A percentile compares a stretch with the other conserved stretches of the same genome.
Evolutionary conservation across 2,888 invertebrate genomes (phyloP).

Genomic region (Brachyopa scutellaris): DNA sequence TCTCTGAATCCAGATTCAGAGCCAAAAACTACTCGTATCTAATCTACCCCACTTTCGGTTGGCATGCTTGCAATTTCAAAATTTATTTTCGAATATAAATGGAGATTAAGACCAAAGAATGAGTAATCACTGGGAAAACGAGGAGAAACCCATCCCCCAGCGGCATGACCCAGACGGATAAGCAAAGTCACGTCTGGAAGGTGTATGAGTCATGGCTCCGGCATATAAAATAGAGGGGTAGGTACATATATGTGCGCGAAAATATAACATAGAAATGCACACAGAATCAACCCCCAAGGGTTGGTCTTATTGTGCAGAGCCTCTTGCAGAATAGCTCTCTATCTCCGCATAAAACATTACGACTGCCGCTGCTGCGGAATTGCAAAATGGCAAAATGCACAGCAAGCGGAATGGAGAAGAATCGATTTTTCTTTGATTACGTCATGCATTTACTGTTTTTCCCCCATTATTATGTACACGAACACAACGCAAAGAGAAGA

Average conservation of each 20-base stretch:
- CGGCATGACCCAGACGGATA: conserved; percentile 48
- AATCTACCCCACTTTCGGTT: conserved; percentile 7
- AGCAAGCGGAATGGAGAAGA: not conserved
- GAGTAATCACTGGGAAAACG: conserved; percentile 16
- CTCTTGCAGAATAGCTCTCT: conserved; percentile 20
- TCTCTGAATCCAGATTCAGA: conserved; percentile 7
- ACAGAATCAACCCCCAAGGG: conserved; percentile 15
- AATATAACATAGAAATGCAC: conserved; percentile 11
- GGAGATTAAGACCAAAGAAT: too few species aligned
- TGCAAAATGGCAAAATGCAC: conserved; percentile 26
- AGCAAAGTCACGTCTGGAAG: conserved; percentile 35
- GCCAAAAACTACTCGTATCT: conserved; percentile 18
- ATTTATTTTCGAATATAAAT: too few species aligned
- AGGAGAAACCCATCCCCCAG: not conserved
- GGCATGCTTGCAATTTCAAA: too few species aligned
- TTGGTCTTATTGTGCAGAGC: conserved; percentile 14
- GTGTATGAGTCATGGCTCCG: conserved; percentile 37
- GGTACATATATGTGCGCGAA: conserved; percentile 5
- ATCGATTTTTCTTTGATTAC: conserved; percentile 48
- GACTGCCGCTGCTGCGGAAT: too few species aligned
- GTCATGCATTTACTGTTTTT: conserved; percentile 48
- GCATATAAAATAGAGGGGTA: not conserved
- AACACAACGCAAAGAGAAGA: too few species aligned
- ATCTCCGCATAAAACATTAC: conserved; percentile 29
- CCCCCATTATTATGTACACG: not conserved